Conservation (phyloP, 2,797 vertebrate genomes). For the Catamblyrhynchus diadema region DNA sequence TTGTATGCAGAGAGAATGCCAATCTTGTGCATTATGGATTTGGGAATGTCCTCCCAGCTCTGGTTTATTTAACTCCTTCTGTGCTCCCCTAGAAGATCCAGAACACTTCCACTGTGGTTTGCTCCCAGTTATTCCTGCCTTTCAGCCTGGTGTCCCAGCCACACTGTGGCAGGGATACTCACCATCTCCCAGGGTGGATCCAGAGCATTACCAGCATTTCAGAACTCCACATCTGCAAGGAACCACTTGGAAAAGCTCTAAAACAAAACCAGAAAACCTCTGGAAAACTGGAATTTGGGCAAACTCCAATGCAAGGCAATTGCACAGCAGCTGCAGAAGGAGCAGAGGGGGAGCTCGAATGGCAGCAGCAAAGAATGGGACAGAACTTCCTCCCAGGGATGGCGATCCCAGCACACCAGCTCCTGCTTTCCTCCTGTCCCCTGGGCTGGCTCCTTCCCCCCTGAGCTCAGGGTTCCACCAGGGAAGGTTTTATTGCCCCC, state of each 20-base stretch:
- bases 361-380: not conserved
- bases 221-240: no score
- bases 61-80: not conserved
- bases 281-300: not conserved
- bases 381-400: no score
- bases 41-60: not conserved
- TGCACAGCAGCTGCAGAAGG: not conserved
- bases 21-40: accelerated
- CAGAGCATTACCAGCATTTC: no score
- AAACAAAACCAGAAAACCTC: not conserved
- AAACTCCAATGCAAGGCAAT: not conserved
- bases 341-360: not conserved
- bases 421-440: no score
- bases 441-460: no score
- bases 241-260: not conserved
- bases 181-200: accelerated
- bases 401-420: not conserved
- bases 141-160: not conserved
- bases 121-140: not conserved
- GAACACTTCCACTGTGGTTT: not conserved
- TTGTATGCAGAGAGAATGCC: not conserved
- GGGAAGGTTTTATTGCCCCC: not conserved
- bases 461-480: not conserved
- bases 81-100: not conserved
- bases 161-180: not conserved